Evolutionary conservation across 2,888 invertebrate species (phyloP).

Genomic region (Carterocephalus palaemon): DNA sequence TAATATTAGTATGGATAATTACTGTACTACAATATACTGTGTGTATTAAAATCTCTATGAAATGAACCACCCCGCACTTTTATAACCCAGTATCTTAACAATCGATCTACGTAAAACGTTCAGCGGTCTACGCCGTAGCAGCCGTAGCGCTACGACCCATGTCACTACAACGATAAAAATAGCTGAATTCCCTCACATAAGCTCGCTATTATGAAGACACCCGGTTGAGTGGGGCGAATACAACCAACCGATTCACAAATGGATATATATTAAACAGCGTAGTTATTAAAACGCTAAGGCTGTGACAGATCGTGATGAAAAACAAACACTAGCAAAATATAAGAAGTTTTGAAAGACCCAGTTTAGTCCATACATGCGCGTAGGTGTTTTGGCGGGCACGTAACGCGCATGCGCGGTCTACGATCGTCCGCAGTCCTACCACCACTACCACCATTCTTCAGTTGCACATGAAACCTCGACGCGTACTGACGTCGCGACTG

Average conservation of each 20-base stretch:
- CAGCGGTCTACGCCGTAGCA: conserved; percentile 46
- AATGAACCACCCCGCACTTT: background rate
- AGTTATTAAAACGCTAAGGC: background rate
- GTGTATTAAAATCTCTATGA: too few relatives aligned
- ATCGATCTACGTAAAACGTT: conserved; percentile 17
- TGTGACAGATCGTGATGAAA: conserved; percentile 26
- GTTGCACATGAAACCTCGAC: conserved; percentile 61
- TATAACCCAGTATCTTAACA: conserved; percentile 10
- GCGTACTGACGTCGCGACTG: conserved; percentile 40
- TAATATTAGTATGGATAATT: too few relatives aligned
- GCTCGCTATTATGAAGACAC: background rate
- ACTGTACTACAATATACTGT: too few relatives aligned
- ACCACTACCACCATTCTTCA: conserved; percentile 76
- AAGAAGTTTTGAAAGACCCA: conserved; percentile 60
- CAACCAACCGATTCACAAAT: background rate
- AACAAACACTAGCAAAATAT: conserved; percentile 40
- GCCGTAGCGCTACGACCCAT: conserved; percentile 39
- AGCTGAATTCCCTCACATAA: too few relatives aligned
- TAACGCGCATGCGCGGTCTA: conserved; percentile 61
- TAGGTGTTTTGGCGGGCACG: conserved; percentile 75
- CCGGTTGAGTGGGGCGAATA: background rate
- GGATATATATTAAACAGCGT: too few relatives aligned
- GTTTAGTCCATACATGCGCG: conserved; percentile 70
- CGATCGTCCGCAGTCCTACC: conserved; percentile 72
- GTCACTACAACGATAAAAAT: conserved; percentile 36